Percentiles rank a stretch among this genome's conserved stretches.
Conservation (phyloP, 2,888 invertebrate genomes). For the Horisme vitalbata region DNA sequence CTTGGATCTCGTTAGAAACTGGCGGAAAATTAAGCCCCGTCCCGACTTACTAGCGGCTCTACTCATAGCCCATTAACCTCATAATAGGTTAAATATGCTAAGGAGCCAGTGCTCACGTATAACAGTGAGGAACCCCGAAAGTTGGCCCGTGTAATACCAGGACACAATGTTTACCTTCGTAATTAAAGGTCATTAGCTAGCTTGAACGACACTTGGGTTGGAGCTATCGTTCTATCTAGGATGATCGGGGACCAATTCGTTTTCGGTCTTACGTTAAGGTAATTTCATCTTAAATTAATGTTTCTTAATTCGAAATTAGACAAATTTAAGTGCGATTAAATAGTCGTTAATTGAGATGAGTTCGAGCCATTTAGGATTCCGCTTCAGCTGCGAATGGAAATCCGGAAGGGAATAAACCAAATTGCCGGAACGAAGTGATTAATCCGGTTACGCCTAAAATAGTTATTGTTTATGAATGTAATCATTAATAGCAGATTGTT, state of each 20-base stretch:
- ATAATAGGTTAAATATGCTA: conserved; percentile 77
- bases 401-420: conserved; percentile 28
- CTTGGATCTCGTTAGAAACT: conserved; percentile 55
- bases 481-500: conserved; percentile 29
- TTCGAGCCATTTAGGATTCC: conserved; percentile 19
- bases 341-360: conserved; percentile 23
- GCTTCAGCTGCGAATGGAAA: conserved; percentile 15
- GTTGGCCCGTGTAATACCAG: conserved; percentile 35
- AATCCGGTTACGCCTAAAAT: conserved; percentile 28
- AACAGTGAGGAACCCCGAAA: conserved; percentile 45
- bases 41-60: conserved; percentile 47
- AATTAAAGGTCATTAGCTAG: conserved; percentile 32
- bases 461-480: conserved; percentile 31
- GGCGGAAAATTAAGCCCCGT: conserved; percentile 60
- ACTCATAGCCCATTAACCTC: conserved; percentile 73
- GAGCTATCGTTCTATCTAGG: conserved; percentile 9
- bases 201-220: conserved; percentile 26
- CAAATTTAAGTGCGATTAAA: conserved; percentile 14
- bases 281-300: conserved; percentile 6
- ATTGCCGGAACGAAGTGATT: conserved; percentile 29
- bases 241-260: conserved; percentile 5
- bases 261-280: background rate
- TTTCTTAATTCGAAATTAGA: conserved; percentile 7
- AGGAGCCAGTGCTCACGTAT: conserved; percentile 58
- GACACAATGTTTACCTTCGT: conserved; percentile 32